Percentiles rank a stretch among this genome's conserved stretches.
phyloP scores from a whole-genome alignment of 2,797 vertebrate species.

The Chelmon rostratus region DNA sequence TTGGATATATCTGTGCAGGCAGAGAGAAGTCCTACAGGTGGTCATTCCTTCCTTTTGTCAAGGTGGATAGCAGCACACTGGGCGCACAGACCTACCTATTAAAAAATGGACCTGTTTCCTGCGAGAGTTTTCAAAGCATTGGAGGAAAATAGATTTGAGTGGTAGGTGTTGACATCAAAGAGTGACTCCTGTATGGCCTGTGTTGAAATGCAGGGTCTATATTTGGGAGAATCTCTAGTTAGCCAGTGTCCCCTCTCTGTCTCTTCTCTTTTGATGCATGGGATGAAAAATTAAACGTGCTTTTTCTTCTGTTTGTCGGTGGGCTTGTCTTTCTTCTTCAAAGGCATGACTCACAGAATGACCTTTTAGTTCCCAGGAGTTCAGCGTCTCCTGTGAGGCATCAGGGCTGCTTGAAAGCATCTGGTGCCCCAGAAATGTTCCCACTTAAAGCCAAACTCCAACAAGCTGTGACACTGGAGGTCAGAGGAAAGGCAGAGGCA shows the following conservation, averaged over 20 bases:
- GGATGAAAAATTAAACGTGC: slow-evolving; percentile 82
- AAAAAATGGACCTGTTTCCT: slow-evolving; percentile 55
- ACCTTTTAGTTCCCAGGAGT: slow-evolving; percentile 81
- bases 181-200: slow-evolving; percentile 34
- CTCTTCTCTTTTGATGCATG: slow-evolving; percentile 76
- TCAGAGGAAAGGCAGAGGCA: not conserved
- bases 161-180: slow-evolving; percentile 76
- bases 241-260: slow-evolving; percentile 49
- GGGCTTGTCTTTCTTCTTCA: slow-evolving; percentile 84
- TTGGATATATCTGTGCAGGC: slow-evolving; percentile 14
- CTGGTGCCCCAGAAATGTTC: slow-evolving; percentile 31
- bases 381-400: slow-evolving; percentile 63
- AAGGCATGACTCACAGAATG: slow-evolving; percentile 82
- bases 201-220: slow-evolving; percentile 67
- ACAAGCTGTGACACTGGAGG: not conserved
- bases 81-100: slow-evolving; percentile 18
- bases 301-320: slow-evolving; percentile 69
- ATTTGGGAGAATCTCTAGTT: slow-evolving; percentile 74
- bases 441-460: slow-evolving; percentile 9
- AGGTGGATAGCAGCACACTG: not conserved
- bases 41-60: slow-evolving; percentile 30
- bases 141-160: slow-evolving; percentile 60
- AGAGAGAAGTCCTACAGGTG: not conserved
- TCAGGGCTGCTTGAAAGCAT: slow-evolving; percentile 54
- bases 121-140: slow-evolving; percentile 38